Evolutionary conservation across 2,797 vertebrate species (phyloP).

Genomic region (Clarias platycephalus): DNA sequence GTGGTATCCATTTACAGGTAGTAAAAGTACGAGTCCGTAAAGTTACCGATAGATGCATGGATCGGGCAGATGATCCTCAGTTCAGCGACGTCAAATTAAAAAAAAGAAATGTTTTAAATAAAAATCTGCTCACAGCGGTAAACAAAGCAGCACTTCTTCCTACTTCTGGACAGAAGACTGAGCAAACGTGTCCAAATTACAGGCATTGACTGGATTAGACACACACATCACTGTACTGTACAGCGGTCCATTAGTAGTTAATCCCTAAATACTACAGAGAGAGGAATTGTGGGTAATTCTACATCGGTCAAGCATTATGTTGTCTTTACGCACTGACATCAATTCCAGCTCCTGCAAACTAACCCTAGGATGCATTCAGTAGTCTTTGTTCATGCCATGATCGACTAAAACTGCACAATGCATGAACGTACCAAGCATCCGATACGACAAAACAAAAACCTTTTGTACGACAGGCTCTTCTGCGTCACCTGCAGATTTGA

Average conservation of each 20-base stretch:
- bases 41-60: too few species aligned
- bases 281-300: neutral
- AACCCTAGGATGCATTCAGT: neutral
- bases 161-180: neutral
- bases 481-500: neutral
- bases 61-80: neutral
- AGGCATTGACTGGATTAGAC: constrained; percentile 47
- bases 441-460: neutral
- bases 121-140: neutral
- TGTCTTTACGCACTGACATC: neutral
- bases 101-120: too few species aligned
- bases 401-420: constrained; percentile 22
- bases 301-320: neutral
- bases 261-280: constrained; percentile 12
- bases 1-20: neutral
- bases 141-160: neutral
- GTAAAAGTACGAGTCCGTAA: neutral
- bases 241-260: constrained; percentile 25
- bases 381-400: neutral
- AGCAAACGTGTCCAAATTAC: constrained; percentile 13
- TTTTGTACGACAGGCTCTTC: neutral
- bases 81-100: too few species aligned
- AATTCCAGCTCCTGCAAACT: neutral
- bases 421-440: constrained; percentile 10
- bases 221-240: neutral